phyloP scores from a whole-genome alignment of 1,140 invertebrate species.

The Hycleus cichorii region DNA sequence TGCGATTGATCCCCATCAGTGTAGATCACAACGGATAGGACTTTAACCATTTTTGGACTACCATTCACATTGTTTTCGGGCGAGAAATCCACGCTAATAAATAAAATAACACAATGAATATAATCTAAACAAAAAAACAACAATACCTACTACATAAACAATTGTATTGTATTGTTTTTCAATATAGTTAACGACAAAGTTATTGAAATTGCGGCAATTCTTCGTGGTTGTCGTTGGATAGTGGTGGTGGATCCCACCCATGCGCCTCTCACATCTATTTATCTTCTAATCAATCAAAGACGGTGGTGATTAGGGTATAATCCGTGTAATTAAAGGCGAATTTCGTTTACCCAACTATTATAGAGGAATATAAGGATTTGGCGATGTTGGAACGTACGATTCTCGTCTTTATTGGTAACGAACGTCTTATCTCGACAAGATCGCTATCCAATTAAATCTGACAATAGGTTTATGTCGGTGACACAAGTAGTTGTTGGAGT shows the following conservation, averaged over 20 bases:
- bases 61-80: conserved; percentile 20
- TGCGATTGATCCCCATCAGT: conserved; percentile 40
- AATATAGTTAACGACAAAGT: no score
- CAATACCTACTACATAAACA: neutral
- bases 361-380: neutral
- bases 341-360: conserved; percentile 12
- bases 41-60: conserved; percentile 26
- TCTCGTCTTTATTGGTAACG: conserved; percentile 20
- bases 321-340: conserved; percentile 21
- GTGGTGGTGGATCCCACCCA: conserved; percentile 26
- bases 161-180: no score
- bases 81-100: neutral
- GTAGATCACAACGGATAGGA: conserved; percentile 36
- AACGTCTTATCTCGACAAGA: conserved; percentile 35
- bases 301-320: conserved; percentile 26
- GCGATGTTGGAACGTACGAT: conserved; percentile 15
- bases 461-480: conserved; percentile 41
- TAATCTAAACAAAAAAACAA: neutral
- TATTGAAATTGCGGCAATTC: neutral
- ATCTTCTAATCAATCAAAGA: conserved; percentile 40
- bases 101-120: neutral
- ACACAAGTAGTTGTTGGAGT: conserved; percentile 35
- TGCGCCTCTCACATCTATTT: conserved; percentile 35
- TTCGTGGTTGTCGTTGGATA: neutral
- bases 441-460: conserved; percentile 43